phyloP scores from a whole-genome alignment of 2,797 vertebrate species.

The Megalops cyprinoides region DNA sequence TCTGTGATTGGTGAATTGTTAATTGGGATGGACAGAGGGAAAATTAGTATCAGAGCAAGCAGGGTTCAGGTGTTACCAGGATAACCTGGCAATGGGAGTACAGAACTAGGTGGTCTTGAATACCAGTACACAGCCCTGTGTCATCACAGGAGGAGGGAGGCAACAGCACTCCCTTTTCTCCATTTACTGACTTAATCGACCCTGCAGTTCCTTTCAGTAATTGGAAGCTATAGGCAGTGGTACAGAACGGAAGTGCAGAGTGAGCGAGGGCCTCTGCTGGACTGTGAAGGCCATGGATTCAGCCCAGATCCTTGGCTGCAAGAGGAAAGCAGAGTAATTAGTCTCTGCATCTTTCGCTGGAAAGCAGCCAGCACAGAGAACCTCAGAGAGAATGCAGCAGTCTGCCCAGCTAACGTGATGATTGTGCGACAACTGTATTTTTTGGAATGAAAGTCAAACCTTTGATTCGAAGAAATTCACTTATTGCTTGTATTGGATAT shows the following conservation, averaged over 20 bases:
- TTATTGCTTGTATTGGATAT: not conserved
- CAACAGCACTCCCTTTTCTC: not conserved
- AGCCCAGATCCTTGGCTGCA: not conserved
- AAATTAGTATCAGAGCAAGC: not conserved
- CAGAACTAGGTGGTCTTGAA: not conserved
- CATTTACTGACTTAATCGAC: constrained; percentile 15
- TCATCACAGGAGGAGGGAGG: not conserved
- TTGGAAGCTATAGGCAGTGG: constrained; percentile 2
- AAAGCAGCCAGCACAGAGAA: constrained; percentile 2
- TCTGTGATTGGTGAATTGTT: not conserved
- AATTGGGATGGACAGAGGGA: not conserved
- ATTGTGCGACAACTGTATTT: not conserved
- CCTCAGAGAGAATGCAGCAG: not conserved
- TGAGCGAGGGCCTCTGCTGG: not conserved
- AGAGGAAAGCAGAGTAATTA: constrained; percentile 14
- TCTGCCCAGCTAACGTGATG: not conserved
- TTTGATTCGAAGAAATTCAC: not conserved
- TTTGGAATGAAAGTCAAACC: not conserved
- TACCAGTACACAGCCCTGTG: not conserved
- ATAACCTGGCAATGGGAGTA: not conserved
- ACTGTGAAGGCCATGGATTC: constrained; percentile 22
- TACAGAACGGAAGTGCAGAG: not conserved
- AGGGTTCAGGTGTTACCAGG: not conserved
- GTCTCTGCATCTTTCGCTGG: constrained; percentile 2
- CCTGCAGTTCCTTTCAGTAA: constrained; percentile 12